phyloP scores from a whole-genome alignment of 2,888 invertebrate species.

The Cephus pulcher region DNA sequence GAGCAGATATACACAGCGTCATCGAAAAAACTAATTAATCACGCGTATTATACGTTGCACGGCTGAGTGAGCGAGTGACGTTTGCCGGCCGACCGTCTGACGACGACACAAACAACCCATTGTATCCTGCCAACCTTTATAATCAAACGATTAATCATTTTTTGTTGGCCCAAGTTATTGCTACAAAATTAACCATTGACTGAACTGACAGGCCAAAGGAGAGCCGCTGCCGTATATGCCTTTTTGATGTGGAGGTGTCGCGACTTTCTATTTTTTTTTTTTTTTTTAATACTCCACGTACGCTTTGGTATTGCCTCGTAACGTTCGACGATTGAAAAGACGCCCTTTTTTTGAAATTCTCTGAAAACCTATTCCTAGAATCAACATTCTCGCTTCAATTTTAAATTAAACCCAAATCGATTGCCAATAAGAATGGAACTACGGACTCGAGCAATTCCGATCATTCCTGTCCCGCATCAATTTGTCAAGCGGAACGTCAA shows the following conservation, averaged over 20 bases:
- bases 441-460: neutral
- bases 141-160: slow-evolving; percentile 37
- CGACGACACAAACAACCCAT: slow-evolving; percentile 35
- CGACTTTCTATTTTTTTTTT: neutral
- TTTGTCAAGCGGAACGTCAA: neutral
- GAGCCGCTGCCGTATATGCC: slow-evolving; percentile 1
- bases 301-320: neutral
- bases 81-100: slow-evolving; percentile 25
- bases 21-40: slow-evolving; percentile 39
- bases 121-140: slow-evolving; percentile 33
- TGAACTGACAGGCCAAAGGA: slow-evolving; percentile 17
- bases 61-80: slow-evolving; percentile 24
- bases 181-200: slow-evolving; percentile 29
- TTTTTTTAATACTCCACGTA: neutral
- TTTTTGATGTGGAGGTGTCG: neutral
- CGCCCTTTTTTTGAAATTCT: neutral
- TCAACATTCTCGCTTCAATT: neutral
- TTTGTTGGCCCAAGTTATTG: slow-evolving; percentile 26
- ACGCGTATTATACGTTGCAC: slow-evolving; percentile 24
- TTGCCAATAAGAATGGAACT: neutral
- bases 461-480: neutral
- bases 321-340: slow-evolving; percentile 4
- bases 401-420: neutral
- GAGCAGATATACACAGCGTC: slow-evolving; percentile 20
- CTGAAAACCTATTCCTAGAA: neutral